Evolutionary conservation across 1,140 invertebrate species (phyloP).

Genomic region (Cylas formicarius): DNA sequence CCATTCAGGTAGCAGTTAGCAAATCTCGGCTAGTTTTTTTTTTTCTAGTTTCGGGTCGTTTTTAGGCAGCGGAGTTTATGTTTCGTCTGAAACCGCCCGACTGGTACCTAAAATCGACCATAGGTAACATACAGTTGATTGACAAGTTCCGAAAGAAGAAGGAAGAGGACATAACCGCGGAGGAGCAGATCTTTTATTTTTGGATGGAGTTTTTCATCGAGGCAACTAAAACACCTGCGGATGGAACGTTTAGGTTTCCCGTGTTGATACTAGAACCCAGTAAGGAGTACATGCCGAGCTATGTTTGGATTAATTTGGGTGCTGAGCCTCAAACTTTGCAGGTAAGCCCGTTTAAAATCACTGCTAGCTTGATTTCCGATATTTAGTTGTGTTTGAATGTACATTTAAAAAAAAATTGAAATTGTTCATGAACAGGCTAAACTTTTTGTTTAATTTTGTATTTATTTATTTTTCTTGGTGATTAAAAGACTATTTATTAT

Average conservation of each 20-base stretch:
- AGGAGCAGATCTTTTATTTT: conserved; percentile 86
- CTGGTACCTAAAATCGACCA: conserved; percentile 98
- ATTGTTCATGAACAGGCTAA: too few relatives aligned
- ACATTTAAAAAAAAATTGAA: too few relatives aligned
- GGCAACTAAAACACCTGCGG: conserved; percentile 65
- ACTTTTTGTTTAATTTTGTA: too few relatives aligned
- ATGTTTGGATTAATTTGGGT: conserved; percentile 89
- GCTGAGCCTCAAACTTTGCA: conserved; percentile 86
- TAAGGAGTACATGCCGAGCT: conserved; percentile 89
- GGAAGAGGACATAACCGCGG: conserved; percentile 55
- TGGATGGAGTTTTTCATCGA: conserved; percentile 99
- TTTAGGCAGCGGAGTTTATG: conserved; percentile 93
- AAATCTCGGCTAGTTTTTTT: neutral
- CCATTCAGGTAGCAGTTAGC: conserved; percentile 61
- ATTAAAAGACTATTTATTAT: too few relatives aligned
- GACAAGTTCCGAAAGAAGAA: conserved; percentile 81
- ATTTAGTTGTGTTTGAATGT: too few relatives aligned
- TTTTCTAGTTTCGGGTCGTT: too few relatives aligned
- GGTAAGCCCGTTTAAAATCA: conserved; percentile 23
- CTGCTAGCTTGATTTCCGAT: too few relatives aligned
- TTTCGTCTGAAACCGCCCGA: conserved; percentile 97
- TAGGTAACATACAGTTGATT: conserved; percentile 95
- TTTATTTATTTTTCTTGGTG: too few relatives aligned
- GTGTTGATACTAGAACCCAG: conserved; percentile 88
- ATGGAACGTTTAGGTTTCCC: conserved; percentile 69